Evolutionary conservation across 2,113 vertebrate genomes (phyloP), one percentile per base, ranked within the genome.

Genomic region (Nipponia nippon): DNA sequence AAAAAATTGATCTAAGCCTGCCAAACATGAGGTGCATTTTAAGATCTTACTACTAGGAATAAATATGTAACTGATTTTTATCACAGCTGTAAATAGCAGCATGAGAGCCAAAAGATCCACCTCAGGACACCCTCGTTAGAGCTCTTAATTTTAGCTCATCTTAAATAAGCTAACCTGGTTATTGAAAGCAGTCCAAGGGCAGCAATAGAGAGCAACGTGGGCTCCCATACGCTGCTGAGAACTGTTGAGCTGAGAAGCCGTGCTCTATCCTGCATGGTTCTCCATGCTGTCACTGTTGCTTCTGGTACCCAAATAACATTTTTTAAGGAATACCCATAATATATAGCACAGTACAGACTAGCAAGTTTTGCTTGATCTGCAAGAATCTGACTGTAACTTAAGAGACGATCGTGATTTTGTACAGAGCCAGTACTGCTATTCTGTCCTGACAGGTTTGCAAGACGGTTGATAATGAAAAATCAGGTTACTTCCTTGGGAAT

Each of bases 31-130:
- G 78, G 40, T 87, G 46, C 42, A 16, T 83, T 95, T 96, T 86
- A 92, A 75, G 91, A 87, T 78, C 76, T 90, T 90, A 73, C 89
- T 89, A 83, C 63, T 81, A 92, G 63, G 67, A 95, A 93, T 92
- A 96, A 96, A 96, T 93, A 92, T 81, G 71, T 90, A 93, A 80
- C 67, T 92, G 91, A 88, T 96, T 87, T 89, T 95, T 96, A 96
- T 97, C 86, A 63, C 36, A 69, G 53, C 58, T 92, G 79, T 94
- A 94, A 94, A 95, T 78, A 92, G 25, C 53, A 86, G 34, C 25
- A 58, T 18, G 22, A 90, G 42, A 96, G 86, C 93, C 79, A 92
- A 70, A 95, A 86, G 76, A 81, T 93, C 76, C 40, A 92, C 86
- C 91, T 95, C 53, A 95, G 78, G 75, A 93, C 58, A 87, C 89